Percentiles rank a stretch among this genome's conserved stretches.
phyloP scores from a whole-genome alignment of 2,888 invertebrate genomes.

The Pegoplata infirma region DNA sequence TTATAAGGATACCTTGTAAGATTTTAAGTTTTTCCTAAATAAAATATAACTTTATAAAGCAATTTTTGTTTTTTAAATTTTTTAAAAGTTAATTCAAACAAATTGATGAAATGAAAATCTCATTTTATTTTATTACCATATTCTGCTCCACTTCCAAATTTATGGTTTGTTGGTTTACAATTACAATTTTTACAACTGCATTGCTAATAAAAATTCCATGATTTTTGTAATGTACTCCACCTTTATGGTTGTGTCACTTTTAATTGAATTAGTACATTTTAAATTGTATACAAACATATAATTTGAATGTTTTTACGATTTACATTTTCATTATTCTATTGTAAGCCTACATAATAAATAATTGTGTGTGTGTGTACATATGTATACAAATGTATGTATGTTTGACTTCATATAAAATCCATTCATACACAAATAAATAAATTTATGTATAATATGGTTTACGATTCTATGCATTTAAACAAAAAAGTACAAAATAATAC shows the following conservation, averaged over 20 bases:
- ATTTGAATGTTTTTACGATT: conserved; percentile 8
- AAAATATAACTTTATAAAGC: no score
- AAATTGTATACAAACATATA: conserved; percentile 23
- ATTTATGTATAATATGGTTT: neutral
- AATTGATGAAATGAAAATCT: no score
- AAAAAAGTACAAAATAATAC: neutral
- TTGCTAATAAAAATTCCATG: no score
- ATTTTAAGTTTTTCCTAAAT: no score
- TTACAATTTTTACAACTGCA: no score
- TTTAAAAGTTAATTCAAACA: no score
- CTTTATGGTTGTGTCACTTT: conserved; percentile 31
- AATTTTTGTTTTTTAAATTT: no score
- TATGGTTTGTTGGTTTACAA: neutral
- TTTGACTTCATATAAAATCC: conserved; percentile 13
- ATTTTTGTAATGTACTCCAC: neutral
- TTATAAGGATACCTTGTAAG: no score
- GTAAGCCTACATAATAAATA: conserved; percentile 1
- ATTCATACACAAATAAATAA: neutral
- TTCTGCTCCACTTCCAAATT: neutral
- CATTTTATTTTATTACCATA: no score
- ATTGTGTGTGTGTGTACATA: no score
- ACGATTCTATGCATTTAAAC: neutral
- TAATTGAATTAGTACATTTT: conserved; percentile 34
- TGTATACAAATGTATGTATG: conserved; percentile 1
- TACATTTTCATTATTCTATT: conserved; percentile 18